Evolutionary conservation across 2,888 invertebrate genomes (phyloP), one percentile per base, ranked within the genome.

Genomic region (Ormyrus nitidulus): DNA sequence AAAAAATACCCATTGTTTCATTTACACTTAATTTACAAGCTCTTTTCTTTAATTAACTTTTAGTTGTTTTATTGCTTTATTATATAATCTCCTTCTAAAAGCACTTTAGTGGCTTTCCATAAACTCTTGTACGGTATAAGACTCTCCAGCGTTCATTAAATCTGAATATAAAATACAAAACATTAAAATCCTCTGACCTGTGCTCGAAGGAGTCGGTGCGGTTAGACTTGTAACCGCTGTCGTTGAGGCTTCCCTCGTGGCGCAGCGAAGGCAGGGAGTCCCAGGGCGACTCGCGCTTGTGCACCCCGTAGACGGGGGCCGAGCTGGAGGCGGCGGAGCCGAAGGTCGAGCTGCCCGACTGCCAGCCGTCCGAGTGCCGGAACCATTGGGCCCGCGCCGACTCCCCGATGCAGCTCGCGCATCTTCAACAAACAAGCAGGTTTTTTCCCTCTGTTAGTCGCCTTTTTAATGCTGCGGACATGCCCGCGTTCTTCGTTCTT

Each of bases 311-410:
- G 34, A 87, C 84, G 7, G 88, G 88, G 77, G 88, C 88, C 54
- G 89, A 88, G 81, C 90, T 91, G 65, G 91, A 90, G 54, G 91
- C 89, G 34, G 92, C 93, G 51, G 94, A 94, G 83, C 94, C 94
- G 85, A 94, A 92, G 65, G 94, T 94, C 66, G 94, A 94, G 85
- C 94, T 94, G 81, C 94, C 95, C 59, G 95, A 94, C 83, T 95
- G 94, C 96, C 96, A 96, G 66, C 96, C 96, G 88, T 96, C 96
- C 59, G 96, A 96, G 91, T 96, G 96, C 13, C 96, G 94, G 92
- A 96, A 97, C 96, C 96, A 96, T 86, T 96, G 96, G 82, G 96
- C 95, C 49, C 96, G 93, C 81, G 96, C 96, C 46, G 96, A 96
- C 91, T 96, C 96, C n/a, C 96, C 96, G 91, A 96, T 95, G 91